Evolutionary conservation across 2,888 invertebrate species (phyloP).

Genomic region (Encarsia formosa): DNA sequence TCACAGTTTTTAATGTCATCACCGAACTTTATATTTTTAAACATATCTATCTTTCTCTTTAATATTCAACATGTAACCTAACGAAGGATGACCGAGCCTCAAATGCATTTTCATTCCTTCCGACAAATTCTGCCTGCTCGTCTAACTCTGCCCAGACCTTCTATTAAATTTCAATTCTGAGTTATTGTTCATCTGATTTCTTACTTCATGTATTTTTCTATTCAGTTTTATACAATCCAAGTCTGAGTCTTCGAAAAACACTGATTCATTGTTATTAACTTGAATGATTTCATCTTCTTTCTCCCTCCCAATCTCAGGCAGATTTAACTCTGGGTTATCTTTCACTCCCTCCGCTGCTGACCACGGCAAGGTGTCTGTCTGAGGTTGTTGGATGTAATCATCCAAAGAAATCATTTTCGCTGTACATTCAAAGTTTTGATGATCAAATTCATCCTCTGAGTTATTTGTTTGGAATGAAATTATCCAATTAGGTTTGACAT

Average conservation of each 20-base stretch:
- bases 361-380: not conserved
- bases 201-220: not conserved
- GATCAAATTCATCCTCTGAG: not conserved
- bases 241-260: not conserved
- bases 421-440: not conserved
- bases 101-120: too few relatives aligned
- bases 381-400: slow-evolving; percentile 14
- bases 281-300: not conserved
- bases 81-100: too few relatives aligned
- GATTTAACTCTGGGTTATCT: slow-evolving; percentile 7
- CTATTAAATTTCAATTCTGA: not conserved
- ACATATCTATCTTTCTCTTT: not conserved
- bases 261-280: not conserved
- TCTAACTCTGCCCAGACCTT: not conserved
- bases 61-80: not conserved
- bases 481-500: slow-evolving; percentile 3
- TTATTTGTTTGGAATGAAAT: not conserved
- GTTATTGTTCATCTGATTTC: not conserved
- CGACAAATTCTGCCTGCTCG: too few relatives aligned
- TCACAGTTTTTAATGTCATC: not conserved
- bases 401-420: not conserved
- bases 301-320: slow-evolving; percentile 14
- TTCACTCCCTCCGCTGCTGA: not conserved
- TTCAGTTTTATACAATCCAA: not conserved
- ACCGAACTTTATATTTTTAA: not conserved